A percentile compares a stretch with the other conserved stretches of the same genome.
phyloP scores from a whole-genome alignment of 92 coral and sea anemone species.

The Zoanthus gigantus region DNA sequence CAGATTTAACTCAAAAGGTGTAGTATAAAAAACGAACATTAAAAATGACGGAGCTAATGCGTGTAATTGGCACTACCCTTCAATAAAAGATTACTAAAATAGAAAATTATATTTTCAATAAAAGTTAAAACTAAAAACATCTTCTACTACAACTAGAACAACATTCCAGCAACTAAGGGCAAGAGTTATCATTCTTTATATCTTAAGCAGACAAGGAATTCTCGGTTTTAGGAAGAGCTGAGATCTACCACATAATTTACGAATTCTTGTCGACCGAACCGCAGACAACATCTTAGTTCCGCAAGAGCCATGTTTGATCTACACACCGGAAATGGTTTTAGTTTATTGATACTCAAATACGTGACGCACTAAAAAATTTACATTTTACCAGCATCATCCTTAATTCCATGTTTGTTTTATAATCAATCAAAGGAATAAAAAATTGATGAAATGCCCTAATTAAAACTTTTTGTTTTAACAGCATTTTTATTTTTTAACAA shows the following conservation, averaged over 20 bases:
- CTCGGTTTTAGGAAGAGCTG: neutral
- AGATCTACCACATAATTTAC: neutral
- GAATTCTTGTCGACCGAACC: neutral
- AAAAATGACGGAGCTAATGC: too few species aligned
- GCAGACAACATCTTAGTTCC: neutral
- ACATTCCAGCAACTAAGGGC: neutral
- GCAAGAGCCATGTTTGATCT: neutral
- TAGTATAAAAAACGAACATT: too few species aligned
- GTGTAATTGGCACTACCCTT: too few species aligned
- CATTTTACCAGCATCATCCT: constrained; percentile 15
- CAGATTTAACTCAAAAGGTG: too few species aligned
- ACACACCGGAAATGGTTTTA: constrained; percentile 13
- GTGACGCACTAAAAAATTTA: neutral
- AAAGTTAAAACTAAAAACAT: too few species aligned
- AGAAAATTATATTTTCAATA: too few species aligned
- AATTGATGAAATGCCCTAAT: constrained; percentile 39
- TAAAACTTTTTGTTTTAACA: neutral
- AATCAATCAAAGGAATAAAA: constrained; percentile 37
- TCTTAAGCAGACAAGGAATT: neutral
- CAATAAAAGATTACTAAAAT: too few species aligned
- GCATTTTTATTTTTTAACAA: neutral
- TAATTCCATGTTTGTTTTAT: constrained; percentile 36
- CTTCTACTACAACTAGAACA: neutral
- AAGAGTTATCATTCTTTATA: neutral
- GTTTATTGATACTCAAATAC: neutral